Evolutionary conservation across 2,797 vertebrate genomes (phyloP).

Genomic region (Hyperoplus immaculatus): DNA sequence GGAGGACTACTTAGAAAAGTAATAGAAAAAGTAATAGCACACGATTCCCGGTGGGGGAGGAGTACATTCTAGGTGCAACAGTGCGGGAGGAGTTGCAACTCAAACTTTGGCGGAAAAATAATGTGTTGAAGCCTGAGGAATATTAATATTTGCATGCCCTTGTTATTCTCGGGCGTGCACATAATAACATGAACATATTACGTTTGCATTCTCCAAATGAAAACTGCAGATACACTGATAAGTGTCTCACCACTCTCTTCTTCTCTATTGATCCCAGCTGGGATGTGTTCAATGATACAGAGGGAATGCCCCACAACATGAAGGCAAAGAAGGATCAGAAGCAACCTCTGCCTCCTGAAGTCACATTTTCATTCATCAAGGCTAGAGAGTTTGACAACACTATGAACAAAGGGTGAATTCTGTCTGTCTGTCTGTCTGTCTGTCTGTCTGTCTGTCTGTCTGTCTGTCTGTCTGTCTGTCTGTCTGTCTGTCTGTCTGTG

Average conservation of each 20-base stretch:
- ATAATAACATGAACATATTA: background rate
- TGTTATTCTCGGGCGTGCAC: too few relatives aligned
- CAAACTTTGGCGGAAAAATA: too few relatives aligned
- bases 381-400: slow-evolving; percentile 36
- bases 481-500: background rate
- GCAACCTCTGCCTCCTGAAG: slow-evolving; percentile 49
- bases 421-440: too few relatives aligned
- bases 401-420: slow-evolving; percentile 39
- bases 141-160: too few relatives aligned
- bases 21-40: too few relatives aligned
- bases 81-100: too few relatives aligned
- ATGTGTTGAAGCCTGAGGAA: too few relatives aligned
- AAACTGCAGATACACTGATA: background rate
- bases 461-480: background rate
- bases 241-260: background rate
- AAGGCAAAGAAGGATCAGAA: background rate
- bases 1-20: too few relatives aligned
- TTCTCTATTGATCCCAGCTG: slow-evolving; percentile 46
- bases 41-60: too few relatives aligned
- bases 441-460: background rate
- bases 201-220: background rate
- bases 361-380: slow-evolving; percentile 73
- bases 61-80: too few relatives aligned
- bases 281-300: slow-evolving; percentile 18
- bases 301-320: slow-evolving; percentile 55